Percentiles rank a stretch among this genome's conserved stretches.
These are phyloP conservation scores for Heliconius congener DNA, from an alignment of 1,140 invertebrate genomes.

Conservation along the genomic window DNA sequence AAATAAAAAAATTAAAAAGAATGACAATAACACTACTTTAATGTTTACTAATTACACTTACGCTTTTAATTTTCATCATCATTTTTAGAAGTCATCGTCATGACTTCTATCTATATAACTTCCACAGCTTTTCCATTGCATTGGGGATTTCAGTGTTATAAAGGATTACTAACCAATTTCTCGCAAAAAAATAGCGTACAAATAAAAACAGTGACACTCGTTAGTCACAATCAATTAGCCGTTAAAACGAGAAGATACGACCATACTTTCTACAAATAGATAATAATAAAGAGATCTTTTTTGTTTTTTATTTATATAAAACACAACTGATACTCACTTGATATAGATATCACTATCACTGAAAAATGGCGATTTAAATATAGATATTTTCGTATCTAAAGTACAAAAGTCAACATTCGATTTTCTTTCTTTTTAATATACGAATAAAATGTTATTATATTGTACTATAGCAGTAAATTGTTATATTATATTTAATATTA, in stretches of 20 bases:
- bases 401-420: too few relatives aligned
- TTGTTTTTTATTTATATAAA: neutral
- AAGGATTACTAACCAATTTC: neutral
- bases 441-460: too few relatives aligned
- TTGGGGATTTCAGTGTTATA: neutral
- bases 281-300: neutral
- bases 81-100: too few relatives aligned
- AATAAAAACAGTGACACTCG: conserved; percentile 2
- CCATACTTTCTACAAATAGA: neutral
- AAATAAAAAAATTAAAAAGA: neutral
- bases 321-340: neutral
- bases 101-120: too few relatives aligned
- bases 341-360: too few relatives aligned
- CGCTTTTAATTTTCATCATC: neutral
- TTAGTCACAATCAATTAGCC: neutral
- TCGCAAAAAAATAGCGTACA: neutral
- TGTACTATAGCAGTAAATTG: too few relatives aligned
- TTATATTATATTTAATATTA: too few relatives aligned
- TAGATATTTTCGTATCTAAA: too few relatives aligned
- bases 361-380: too few relatives aligned
- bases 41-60: neutral
- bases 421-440: neutral
- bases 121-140: neutral
- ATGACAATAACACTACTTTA: neutral
- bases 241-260: neutral